Evolutionary conservation across 2,797 vertebrate genomes (phyloP).

Genomic region (Hydrophis major): DNA sequence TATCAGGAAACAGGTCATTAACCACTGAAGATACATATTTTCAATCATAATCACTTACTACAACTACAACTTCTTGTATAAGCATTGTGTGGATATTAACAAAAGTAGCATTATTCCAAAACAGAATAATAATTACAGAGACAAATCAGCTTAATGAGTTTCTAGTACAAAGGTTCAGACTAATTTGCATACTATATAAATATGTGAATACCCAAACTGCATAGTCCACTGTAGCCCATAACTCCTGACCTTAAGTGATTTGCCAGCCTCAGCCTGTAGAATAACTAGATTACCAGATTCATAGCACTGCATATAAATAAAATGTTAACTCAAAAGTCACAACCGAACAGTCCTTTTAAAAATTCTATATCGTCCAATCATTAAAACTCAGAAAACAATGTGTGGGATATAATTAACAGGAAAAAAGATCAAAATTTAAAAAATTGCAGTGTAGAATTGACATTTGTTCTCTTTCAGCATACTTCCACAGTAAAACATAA

Average conservation of each 20-base stretch:
- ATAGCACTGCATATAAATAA: not conserved
- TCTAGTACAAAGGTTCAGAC: not conserved
- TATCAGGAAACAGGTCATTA: not conserved
- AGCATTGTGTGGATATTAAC: not conserved
- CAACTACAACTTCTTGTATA: not conserved
- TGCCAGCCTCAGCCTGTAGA: not conserved
- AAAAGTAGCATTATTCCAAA: not conserved
- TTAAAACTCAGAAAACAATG: conserved; percentile 15
- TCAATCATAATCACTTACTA: not conserved
- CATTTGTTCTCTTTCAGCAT: not conserved
- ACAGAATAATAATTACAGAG: not conserved
- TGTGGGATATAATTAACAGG: conserved; percentile 3
- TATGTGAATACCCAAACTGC: not conserved
- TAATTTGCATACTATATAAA: not conserved
- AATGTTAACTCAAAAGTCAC: conserved; percentile 9
- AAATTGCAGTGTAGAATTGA: not conserved
- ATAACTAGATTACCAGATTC: not conserved
- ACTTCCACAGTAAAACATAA: not conserved
- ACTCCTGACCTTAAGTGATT: not conserved
- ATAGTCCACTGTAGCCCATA: not conserved
- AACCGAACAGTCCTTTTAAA: conserved; percentile 15
- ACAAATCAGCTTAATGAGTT: not conserved
- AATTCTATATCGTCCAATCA: conserved; percentile 8
- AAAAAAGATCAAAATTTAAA: not conserved
- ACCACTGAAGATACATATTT: not conserved